Base-by-base conservation (phyloP, 2,797 vertebrate genomes). In the Oryzias dopingdopingensis region DNA sequence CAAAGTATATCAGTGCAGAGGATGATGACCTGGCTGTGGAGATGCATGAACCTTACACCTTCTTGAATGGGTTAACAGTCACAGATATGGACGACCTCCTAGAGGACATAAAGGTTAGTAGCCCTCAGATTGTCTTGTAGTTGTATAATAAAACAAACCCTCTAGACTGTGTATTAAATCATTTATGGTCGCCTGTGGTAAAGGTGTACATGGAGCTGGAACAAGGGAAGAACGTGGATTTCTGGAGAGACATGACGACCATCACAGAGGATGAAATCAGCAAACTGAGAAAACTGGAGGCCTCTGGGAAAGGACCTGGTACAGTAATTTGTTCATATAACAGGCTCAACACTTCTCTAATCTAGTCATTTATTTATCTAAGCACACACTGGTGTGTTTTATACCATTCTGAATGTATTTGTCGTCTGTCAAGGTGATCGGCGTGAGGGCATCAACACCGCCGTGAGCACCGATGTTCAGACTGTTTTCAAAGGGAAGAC, bases 121-220 rank as follows among this genome's bases (percentile, higher is more conserved):
- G 44, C 18, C 4, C 17, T 46, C 44, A 13, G 44, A 22, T 46
- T 46, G 10, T 7, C n/a, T 20, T 5, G 7, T 14, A 15, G 41
- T 42, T 42, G 41, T 15, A 4, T 26, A 12, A 37, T 37, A 37
- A 37, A 12, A 37, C 32, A 37, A 37, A 37, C 12, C 32, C 32
- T 13, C 12, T 37, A 37, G 32, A 37, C 32, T 6, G 26, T 26
- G 26, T 13, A 13, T 37, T 3, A 37, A 37, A 37, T 37, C 2
- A 3, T 42, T 52, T 49, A 4, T 51, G 42, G 0, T 4, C 37
- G 6, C 54, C 45, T 59, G 59, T 37, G 45, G 56, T 22, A 2
- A 64, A 98, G 96, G 94, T 98, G 15, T 99, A 99, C 82, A 99
- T 99, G 96, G 96, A 99, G 72, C 83, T 99, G 54, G 97, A 99